Conservation (phyloP, 2,797 vertebrate genomes). For the Myotis planiceps region DNA sequence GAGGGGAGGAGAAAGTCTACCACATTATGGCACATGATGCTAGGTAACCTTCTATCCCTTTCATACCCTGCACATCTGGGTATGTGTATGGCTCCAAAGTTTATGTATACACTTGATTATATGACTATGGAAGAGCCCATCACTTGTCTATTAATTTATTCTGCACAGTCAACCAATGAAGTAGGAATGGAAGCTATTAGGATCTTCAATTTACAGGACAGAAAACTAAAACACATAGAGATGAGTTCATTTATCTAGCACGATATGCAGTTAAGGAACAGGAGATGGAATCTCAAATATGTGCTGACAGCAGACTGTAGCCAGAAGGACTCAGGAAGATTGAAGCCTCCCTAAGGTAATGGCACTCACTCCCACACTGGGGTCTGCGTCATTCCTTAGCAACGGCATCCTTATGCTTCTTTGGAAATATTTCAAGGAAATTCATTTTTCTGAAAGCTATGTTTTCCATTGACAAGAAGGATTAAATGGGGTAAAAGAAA, state of each 20-base stretch:
- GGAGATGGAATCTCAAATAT: not conserved
- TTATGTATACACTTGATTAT: not conserved
- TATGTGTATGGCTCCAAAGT: not conserved
- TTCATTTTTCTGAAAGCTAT: not conserved
- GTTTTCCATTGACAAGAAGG: not conserved
- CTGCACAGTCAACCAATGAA: not conserved
- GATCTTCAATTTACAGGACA: not conserved
- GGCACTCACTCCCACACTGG: not conserved
- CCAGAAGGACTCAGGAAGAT: not conserved
- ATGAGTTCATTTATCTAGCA: not conserved
- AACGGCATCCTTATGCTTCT: not conserved
- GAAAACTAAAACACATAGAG: slow-evolving; percentile 7
- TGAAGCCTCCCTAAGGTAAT: not conserved
- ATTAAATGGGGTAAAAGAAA: slow-evolving; percentile 9
- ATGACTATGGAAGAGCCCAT: not conserved
- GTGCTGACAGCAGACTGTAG: not conserved
- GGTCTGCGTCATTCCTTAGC: not conserved
- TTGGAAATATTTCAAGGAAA: slow-evolving; percentile 4
- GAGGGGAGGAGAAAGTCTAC: not conserved
- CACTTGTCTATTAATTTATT: not conserved
- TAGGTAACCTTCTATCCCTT: not conserved
- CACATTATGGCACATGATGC: not conserved
- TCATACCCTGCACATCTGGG: not conserved
- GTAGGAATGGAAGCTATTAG: not conserved
- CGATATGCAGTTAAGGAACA: not conserved